These are phyloP conservation scores for Lottia gigantea DNA, from an alignment of 2,888 invertebrate species.

Conservation along the genomic window DNA sequence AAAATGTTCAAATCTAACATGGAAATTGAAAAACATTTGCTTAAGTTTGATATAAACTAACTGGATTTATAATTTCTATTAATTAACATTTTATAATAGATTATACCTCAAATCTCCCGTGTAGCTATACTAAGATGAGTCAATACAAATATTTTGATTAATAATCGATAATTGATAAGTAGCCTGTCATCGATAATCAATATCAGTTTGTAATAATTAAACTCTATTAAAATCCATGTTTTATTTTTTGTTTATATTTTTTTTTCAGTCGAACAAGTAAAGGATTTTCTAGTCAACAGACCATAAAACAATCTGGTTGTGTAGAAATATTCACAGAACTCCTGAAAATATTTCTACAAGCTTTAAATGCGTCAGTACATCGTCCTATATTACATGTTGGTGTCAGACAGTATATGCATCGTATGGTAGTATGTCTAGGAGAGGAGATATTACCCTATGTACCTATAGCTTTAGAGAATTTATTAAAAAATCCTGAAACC, in stretches of 20 bases:
- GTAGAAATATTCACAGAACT: slow-evolving; percentile 70
- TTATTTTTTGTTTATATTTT: neutral
- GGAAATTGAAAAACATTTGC: too few relatives aligned
- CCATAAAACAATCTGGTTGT: slow-evolving; percentile 72
- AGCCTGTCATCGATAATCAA: too few relatives aligned
- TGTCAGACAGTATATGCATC: slow-evolving; percentile 72
- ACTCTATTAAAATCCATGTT: too few relatives aligned
- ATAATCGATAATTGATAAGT: too few relatives aligned
- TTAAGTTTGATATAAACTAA: too few relatives aligned
- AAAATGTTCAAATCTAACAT: too few relatives aligned
- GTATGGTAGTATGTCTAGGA: slow-evolving; percentile 74
- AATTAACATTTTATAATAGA: too few relatives aligned
- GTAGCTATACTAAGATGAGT: too few relatives aligned
- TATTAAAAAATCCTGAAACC: slow-evolving; percentile 68
- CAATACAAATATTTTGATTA: too few relatives aligned
- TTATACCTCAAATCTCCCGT: too few relatives aligned
- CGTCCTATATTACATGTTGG: slow-evolving; percentile 66
- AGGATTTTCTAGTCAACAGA: slow-evolving; percentile 72
- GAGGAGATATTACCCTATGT: slow-evolving; percentile 72
- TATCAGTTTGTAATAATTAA: too few relatives aligned
- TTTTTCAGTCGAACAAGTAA: slow-evolving; percentile 72
- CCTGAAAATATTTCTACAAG: slow-evolving; percentile 70
- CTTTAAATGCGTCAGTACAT: slow-evolving; percentile 67
- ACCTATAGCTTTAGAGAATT: slow-evolving; percentile 70
- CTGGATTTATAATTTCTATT: too few relatives aligned